Percentiles rank a stretch among this genome's conserved stretches.
Conservation (phyloP, 2,888 invertebrate species). For the Hetaerina titia region DNA sequence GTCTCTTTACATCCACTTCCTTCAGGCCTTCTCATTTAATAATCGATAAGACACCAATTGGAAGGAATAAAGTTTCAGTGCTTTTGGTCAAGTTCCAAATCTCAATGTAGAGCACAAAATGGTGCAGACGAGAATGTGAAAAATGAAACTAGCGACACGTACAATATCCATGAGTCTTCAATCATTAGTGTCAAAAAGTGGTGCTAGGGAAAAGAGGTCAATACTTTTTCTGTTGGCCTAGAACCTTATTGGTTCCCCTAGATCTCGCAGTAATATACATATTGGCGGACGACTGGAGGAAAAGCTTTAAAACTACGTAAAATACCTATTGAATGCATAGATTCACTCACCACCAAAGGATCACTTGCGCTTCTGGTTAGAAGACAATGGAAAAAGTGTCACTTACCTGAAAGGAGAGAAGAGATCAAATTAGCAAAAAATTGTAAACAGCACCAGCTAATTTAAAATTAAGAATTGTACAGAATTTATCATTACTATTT, state of each 20-base stretch:
- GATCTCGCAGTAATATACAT: not conserved
- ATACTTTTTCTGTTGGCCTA: not conserved
- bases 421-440: not conserved
- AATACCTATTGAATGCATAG: not conserved
- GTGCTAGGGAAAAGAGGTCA: not conserved
- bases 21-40: too few relatives aligned
- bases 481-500: too few relatives aligned
- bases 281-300: not conserved
- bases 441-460: too few relatives aligned
- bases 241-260: not conserved
- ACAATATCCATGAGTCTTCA: not conserved
- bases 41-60: not conserved
- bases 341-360: not conserved
- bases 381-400: not conserved
- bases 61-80: not conserved
- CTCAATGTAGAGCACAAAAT: not conserved
- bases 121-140: not conserved
- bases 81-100: not conserved
- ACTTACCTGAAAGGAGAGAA: not conserved
- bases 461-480: too few relatives aligned
- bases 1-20: too few relatives aligned
- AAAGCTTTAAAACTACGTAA: too few relatives aligned
- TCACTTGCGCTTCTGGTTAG: not conserved
- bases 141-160: not conserved
- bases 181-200: not conserved